Evolutionary conservation across 2,888 invertebrate genomes (phyloP), one percentile per base, ranked within the genome.

Genomic region (Stenodema calcarata): DNA sequence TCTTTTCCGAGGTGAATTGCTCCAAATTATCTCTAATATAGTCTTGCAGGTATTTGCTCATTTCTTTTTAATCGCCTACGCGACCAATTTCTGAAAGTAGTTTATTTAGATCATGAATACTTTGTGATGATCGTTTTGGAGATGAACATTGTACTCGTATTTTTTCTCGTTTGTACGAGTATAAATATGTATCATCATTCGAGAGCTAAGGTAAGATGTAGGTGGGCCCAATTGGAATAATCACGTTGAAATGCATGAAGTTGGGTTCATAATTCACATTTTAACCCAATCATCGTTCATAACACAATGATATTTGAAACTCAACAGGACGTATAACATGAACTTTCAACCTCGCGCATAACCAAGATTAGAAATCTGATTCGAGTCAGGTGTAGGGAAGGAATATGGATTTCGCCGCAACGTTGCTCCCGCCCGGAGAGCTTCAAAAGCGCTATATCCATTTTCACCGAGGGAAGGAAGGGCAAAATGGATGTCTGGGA

Each of bases 11-110:
- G 47, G 18, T 42, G 78, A 78, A 78, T 78, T 28, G 78, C 44
- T 78, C 78, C 47, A 42, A 78, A 78, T 42, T 78, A 78, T 41
- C 42, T 47, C 18, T 12, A 42, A 78, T 78, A 78, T 18, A 78
- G 44, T 78, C 47, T 9, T 28, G n/a, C 28, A 16, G 35, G 75
- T 9, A 35, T 12, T 47, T 47, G 3, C 12, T 47, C 14, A 47
- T 47, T n/a, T 47, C 16, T 14, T 4, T 12, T 14, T 47, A 2
- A 47, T 47, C 7, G 47, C 12, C 2, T 12, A 12, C 47, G 12
- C 12, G 6, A 47, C 47, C 12, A 1, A 14, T 12, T 3, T 12
- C 12, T 16, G 35, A 35, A 35, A 35, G 2, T 2, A 7, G 35
- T n/a, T n/a, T n/a, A 47, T 47, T 9, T 1, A 47, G 4, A 14